Percentiles rank a stretch among this genome's conserved stretches.
Evolutionary conservation across 1,140 invertebrate genomes (phyloP).

Genomic region (Battus philenor): DNA sequence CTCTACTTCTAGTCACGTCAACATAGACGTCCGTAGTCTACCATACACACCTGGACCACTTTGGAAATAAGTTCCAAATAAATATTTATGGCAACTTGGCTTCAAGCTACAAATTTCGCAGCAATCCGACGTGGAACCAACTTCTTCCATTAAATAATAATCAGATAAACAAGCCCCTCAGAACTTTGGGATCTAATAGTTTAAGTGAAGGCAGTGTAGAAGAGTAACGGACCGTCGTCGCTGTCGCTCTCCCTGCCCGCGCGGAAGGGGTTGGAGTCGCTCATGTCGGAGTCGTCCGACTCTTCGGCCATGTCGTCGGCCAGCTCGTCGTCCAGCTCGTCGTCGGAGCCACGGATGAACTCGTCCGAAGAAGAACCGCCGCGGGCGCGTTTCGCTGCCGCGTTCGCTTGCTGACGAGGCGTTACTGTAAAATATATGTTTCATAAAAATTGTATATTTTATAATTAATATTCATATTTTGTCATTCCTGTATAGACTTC

Average conservation of each 20-base stretch:
- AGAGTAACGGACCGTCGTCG: conserved; percentile 67
- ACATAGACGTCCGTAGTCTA: no score
- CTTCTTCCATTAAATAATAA: no score
- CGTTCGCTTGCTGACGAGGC: conserved; percentile 82
- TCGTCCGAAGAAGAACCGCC: conserved; percentile 81
- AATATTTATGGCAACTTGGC: no score
- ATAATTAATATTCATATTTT: not conserved
- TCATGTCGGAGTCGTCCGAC: conserved; percentile 81
- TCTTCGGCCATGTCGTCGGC: conserved; percentile 76
- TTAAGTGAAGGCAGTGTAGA: no score
- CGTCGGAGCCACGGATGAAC: conserved; percentile 55
- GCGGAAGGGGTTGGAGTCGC: conserved; percentile 93
- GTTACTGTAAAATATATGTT: conserved; percentile 33
- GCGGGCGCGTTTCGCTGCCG: conserved; percentile 82
- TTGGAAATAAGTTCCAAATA: no score
- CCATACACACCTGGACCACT: no score
- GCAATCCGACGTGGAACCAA: no score
- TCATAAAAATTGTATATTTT: not conserved
- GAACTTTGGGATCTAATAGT: no score
- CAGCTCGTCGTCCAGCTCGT: conserved; percentile 76
- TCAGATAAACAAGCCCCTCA: no score
- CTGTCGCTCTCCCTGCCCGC: conserved; percentile 86
- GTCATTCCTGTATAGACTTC: no score
- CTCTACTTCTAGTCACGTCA: no score
- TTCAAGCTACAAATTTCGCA: no score